Evolutionary conservation across 2,888 invertebrate genomes (phyloP).

Genomic region (Ophion ellenae): DNA sequence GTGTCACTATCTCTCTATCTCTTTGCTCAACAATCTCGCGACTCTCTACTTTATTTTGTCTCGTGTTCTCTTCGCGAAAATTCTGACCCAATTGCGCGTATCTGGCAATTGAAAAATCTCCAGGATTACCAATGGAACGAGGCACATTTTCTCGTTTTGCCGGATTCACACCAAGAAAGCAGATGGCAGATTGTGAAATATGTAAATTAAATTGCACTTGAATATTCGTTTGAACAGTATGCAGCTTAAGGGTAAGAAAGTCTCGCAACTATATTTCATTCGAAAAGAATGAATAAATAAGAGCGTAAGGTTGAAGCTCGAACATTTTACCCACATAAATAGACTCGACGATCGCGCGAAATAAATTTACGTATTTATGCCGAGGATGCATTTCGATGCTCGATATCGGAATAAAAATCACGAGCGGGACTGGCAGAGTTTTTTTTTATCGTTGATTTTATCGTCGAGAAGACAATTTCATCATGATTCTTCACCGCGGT

Average conservation of each 20-base stretch:
- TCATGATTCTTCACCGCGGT: slow-evolving; percentile 29
- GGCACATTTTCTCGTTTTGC: not conserved
- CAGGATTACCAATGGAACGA: not conserved
- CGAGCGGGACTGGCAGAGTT: not conserved
- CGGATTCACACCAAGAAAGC: not conserved
- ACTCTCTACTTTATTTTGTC: not conserved
- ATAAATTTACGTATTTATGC: not conserved
- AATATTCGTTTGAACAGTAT: not conserved
- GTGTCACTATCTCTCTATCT: slow-evolving; percentile 17
- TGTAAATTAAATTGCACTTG: not conserved
- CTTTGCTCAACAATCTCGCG: slow-evolving; percentile 1
- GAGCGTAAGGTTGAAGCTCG: not conserved
- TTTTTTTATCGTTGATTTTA: slow-evolving; percentile 29
- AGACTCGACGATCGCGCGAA: not conserved
- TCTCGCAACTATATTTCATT: not conserved
- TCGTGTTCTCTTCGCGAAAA: not conserved
- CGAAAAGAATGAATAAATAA: not conserved
- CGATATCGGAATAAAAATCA: slow-evolving; percentile 1
- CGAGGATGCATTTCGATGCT: not conserved
- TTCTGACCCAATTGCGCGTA: not conserved
- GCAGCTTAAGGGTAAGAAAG: not conserved
- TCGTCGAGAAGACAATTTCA: slow-evolving; percentile 40
- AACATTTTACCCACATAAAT: not conserved
- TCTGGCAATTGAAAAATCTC: not conserved
- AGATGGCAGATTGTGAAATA: not conserved